phyloP scores from a whole-genome alignment of 2,113 vertebrate genomes.

The Rhinoptilus africanus region DNA sequence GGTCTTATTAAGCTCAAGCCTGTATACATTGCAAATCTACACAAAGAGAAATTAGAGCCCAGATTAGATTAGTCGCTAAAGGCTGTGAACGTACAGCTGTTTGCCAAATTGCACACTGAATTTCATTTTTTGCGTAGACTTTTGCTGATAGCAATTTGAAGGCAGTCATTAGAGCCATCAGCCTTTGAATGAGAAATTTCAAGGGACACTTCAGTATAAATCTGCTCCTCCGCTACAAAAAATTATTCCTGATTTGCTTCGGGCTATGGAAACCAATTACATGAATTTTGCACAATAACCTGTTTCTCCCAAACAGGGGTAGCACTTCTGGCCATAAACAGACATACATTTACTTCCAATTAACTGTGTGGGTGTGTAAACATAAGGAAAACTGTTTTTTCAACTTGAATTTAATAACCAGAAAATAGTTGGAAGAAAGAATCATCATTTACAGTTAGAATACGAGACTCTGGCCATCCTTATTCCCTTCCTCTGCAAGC shows the following conservation, averaged over 20 bases:
- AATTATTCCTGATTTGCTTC: slow-evolving; percentile 43
- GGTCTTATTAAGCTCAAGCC: not conserved
- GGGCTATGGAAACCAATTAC: slow-evolving; percentile 38
- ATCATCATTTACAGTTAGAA: not conserved
- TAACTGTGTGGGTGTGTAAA: slow-evolving; percentile 1
- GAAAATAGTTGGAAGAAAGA: not conserved
- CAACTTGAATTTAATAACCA: not conserved
- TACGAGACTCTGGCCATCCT: not conserved
- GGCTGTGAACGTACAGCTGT: not conserved
- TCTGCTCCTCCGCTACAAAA: slow-evolving; percentile 3
- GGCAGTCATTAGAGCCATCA: slow-evolving; percentile 42
- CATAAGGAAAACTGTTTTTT: not conserved
- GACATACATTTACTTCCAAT: not conserved
- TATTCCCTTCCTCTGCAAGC: not conserved
- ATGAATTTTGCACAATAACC: slow-evolving; percentile 35
- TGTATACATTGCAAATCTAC: not conserved
- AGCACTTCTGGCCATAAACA: slow-evolving; percentile 10
- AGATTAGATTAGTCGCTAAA: slow-evolving; percentile 24
- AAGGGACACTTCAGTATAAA: slow-evolving; percentile 49
- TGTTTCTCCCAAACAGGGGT: not conserved
- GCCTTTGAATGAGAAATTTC: slow-evolving; percentile 54
- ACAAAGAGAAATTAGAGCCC: slow-evolving; percentile 29
- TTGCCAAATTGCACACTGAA: slow-evolving; percentile 9
- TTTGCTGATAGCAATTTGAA: slow-evolving; percentile 31
- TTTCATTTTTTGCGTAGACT: slow-evolving; percentile 11